phyloP scores from a whole-genome alignment of 2,888 invertebrate genomes.

The Eupithecia centaureata region DNA sequence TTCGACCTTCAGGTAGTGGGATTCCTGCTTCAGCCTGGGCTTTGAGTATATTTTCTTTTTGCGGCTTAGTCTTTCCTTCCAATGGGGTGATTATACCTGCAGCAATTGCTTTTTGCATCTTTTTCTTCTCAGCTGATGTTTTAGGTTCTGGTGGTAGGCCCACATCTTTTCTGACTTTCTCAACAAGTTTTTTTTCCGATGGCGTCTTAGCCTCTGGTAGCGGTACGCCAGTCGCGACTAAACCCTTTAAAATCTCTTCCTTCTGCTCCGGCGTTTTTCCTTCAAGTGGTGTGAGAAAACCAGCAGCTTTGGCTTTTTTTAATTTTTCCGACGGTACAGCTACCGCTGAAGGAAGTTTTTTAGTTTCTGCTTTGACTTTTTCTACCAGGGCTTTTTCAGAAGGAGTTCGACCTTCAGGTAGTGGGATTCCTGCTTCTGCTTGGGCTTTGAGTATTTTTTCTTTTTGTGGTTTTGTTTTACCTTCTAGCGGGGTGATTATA shows the following conservation, averaged over 20 bases:
- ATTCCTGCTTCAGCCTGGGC: conserved; percentile 45
- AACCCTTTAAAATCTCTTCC: not conserved
- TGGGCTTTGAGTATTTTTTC: conserved; percentile 43
- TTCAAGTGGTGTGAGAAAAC: not conserved
- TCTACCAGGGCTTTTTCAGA: not conserved
- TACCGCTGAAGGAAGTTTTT: too few species aligned
- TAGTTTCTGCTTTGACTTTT: not conserved
- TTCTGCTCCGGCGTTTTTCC: not conserved
- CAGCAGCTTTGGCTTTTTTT: not conserved
- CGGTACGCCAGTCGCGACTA: not conserved
- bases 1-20: conserved; percentile 50
- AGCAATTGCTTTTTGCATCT: not conserved
- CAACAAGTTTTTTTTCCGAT: not conserved
- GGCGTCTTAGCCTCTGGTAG: not conserved
- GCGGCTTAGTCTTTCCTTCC: conserved; percentile 46
- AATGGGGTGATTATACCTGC: conserved; percentile 41
- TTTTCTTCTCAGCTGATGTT: not conserved
- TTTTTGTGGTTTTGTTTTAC: conserved; percentile 34
- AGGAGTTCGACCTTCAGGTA: not conserved
- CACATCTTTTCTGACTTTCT: not conserved
- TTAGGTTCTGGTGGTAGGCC: conserved; percentile 3
- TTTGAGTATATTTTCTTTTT: conserved; percentile 49
- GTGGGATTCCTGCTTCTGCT: conserved; percentile 41
- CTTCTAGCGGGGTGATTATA: conserved; percentile 30
- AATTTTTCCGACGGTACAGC: not conserved